Evolutionary conservation across 2,797 vertebrate species (phyloP), one percentile per base, ranked within the genome.

Genomic region (Poeciliopsis gracilis): DNA sequence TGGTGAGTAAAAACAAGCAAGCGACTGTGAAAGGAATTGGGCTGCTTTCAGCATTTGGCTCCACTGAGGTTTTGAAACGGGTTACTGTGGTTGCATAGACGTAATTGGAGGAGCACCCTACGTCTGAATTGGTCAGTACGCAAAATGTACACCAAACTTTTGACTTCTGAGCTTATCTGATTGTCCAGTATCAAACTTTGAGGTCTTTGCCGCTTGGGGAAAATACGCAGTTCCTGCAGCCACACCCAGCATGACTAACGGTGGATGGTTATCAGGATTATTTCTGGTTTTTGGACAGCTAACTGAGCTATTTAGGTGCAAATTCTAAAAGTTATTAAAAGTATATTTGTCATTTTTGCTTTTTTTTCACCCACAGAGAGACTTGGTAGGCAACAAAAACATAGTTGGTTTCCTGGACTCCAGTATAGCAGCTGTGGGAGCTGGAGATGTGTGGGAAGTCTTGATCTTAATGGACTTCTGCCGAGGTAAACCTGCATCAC

Each of bases 381-480:
- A 99, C 88, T 94, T 99, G 0, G 96, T 96, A 18, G 98, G 98
- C 76, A 97, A 99, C 94, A 98, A 97, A 96, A 98, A 99, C 94
- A 99, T 99, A 9, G 98, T 99, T 23, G 96, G 97, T 4, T 99
- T 97, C 95, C 96, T 99, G 77, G 98, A 99, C 90, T 99, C 98
- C 87, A 98, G 97, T 84, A 97, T 98, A 90, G 96, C 97, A 77
- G 96, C 96, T 1, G 96, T 99, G 2, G 98, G 97, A 93, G 97
- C 97, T 0, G 97, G 97, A 0, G 98, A 99, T 2, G 98, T 99
- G 13, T 99, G 97, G 97, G 98, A 99, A 85, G 98, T 99, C 82
- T 95, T 99, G 83, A 99, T 99, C 87, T 94, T 99, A 70, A 99
- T 99, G 98, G 98, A 99, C 91, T 98, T 97, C 92, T 99, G 98